A percentile compares a stretch with the other conserved stretches of the same genome.
phyloP scores from a whole-genome alignment of 1,140 invertebrate species.

The Drosophila nannoptera region DNA sequence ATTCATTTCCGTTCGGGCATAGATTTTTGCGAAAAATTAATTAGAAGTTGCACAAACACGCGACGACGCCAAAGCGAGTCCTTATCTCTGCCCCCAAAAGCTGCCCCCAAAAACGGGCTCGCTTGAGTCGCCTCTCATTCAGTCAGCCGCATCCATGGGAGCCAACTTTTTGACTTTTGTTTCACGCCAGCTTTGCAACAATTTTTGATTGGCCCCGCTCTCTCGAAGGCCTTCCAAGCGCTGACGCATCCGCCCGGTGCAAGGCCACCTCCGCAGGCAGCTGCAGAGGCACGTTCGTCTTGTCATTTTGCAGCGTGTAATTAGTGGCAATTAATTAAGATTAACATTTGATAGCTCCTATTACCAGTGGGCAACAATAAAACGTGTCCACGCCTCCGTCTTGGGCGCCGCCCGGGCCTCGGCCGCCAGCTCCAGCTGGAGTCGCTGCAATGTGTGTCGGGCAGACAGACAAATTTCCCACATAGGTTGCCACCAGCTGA shows the following conservation, averaged over 20 bases:
- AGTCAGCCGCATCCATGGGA: no score
- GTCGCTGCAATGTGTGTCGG: constrained; percentile 18
- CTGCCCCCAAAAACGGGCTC: constrained; percentile 13
- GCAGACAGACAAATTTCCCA: constrained; percentile 32
- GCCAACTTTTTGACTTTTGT: constrained; percentile 8
- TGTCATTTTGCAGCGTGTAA: constrained; percentile 29
- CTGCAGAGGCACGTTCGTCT: background rate
- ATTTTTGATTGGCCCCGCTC: background rate
- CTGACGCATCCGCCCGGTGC: background rate
- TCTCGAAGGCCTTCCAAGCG: constrained; percentile 5
- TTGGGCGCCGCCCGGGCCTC: background rate
- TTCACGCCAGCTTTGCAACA: constrained; percentile 12
- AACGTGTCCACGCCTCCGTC: constrained; percentile 7
- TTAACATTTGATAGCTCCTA: constrained; percentile 61
- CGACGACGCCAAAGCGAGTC: constrained; percentile 14
- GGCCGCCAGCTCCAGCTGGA: background rate
- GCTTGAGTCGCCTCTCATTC: constrained; percentile 29
- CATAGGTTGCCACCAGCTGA: constrained; percentile 31
- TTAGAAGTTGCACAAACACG: constrained; percentile 65
- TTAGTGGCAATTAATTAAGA: constrained; percentile 70
- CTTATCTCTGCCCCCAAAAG: constrained; percentile 38
- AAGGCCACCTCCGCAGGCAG: background rate
- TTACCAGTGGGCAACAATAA: constrained; percentile 8
- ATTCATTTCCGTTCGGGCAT: constrained; percentile 61
- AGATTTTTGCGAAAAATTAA: constrained; percentile 63